Evolutionary conservation across 2,888 invertebrate genomes (phyloP).

Genomic region (Caenorhabditis uteleia): DNA sequence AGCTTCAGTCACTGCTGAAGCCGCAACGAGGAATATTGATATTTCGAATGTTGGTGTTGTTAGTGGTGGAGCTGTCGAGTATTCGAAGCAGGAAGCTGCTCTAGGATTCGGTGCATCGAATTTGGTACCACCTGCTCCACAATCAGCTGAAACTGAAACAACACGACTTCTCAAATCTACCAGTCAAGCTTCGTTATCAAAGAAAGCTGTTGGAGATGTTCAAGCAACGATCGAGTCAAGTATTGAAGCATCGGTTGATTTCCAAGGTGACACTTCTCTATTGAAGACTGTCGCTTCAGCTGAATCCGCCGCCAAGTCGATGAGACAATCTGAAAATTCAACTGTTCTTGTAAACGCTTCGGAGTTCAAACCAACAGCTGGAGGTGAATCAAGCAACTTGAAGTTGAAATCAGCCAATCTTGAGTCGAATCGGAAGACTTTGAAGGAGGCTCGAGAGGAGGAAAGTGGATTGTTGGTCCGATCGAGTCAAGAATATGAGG

Average conservation of each 20-base stretch:
- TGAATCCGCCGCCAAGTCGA: conserved; percentile 7
- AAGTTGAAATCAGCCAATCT: conserved; percentile 4
- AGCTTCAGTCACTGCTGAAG: background rate
- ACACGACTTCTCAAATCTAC: background rate
- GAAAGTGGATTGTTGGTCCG: conserved; percentile 24
- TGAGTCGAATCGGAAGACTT: background rate
- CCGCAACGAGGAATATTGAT: background rate
- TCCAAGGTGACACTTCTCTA: conserved; percentile 1
- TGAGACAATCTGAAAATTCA: conserved; percentile 14
- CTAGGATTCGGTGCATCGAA: conserved; percentile 18
- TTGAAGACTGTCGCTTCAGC: conserved; percentile 8
- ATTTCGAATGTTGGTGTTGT: conserved; percentile 4
- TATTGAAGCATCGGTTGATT: conserved; percentile 11
- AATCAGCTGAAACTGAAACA: conserved; percentile 13
- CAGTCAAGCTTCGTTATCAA: conserved; percentile 12
- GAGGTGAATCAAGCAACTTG: conserved; percentile 17
- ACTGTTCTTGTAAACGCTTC: conserved; percentile 4
- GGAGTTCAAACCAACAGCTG: background rate
- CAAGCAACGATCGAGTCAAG: conserved; percentile 5
- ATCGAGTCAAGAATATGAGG: conserved; percentile 23
- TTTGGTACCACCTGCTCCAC: conserved; percentile 15
- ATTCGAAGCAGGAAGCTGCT: conserved; percentile 19
- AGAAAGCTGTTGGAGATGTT: conserved; percentile 18
- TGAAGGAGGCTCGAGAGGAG: conserved; percentile 21
- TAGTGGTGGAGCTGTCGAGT: no score